phyloP scores from a whole-genome alignment of 2,797 vertebrate species.

The Emys orbicularis region DNA sequence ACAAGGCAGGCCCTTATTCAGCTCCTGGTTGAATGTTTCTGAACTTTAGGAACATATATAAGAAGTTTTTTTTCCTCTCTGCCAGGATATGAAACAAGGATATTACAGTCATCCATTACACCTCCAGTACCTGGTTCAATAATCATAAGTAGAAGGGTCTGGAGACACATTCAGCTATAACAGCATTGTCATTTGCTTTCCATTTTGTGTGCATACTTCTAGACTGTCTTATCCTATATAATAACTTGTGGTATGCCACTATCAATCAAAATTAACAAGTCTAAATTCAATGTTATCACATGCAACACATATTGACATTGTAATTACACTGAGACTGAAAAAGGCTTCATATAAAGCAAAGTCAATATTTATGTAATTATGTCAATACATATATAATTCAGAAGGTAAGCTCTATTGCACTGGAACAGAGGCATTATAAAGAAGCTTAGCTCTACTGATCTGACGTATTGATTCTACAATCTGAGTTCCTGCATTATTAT shows the following conservation, averaged over 20 bases:
- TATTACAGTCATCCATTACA: background rate
- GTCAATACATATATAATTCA: constrained; percentile 82
- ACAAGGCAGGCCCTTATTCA: background rate
- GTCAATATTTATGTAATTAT: constrained; percentile 85
- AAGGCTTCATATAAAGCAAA: constrained; percentile 77
- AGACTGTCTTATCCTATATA: constrained; percentile 44
- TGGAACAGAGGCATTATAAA: constrained; percentile 56
- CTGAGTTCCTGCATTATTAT: constrained; percentile 67
- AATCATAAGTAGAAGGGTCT: background rate
- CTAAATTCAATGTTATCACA: constrained; percentile 78
- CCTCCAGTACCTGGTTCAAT: constrained; percentile 12
- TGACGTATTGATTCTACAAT: constrained; percentile 80
- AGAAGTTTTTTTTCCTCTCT: background rate
- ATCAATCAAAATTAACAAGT: constrained; percentile 80
- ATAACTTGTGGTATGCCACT: constrained; percentile 59
- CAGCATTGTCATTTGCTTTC: constrained; percentile 14
- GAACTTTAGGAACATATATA: background rate
- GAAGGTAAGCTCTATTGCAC: constrained; percentile 64
- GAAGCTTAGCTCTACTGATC: constrained; percentile 64
- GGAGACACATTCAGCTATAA: background rate
- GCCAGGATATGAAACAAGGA: background rate
- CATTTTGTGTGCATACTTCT: constrained; percentile 18
- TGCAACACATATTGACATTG: constrained; percentile 80
- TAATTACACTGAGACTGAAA: constrained; percentile 78
- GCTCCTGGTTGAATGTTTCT: background rate